Conservation (phyloP, 35 echinoderm and acorn worm genomes). For the Apostichopus parvimensis region DNA sequence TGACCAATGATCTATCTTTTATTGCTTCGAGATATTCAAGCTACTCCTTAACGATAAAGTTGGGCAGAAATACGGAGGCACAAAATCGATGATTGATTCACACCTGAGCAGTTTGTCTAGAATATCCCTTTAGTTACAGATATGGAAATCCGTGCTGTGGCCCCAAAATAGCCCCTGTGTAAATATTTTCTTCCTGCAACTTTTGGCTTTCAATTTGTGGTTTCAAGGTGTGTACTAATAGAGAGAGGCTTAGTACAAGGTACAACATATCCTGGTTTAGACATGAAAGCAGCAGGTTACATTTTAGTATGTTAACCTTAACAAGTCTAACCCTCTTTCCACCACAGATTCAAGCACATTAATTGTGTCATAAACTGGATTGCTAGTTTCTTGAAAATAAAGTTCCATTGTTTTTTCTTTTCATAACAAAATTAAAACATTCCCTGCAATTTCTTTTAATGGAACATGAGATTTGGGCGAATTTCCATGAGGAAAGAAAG, state of each 20-base stretch:
- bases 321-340: too few relatives aligned
- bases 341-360: too few relatives aligned
- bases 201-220: background rate
- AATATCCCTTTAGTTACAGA: background rate
- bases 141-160: background rate
- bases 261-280: too few relatives aligned
- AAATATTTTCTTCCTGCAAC: slow-evolving; percentile 4
- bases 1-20: background rate
- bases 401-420: too few relatives aligned
- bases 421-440: too few relatives aligned
- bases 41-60: background rate
- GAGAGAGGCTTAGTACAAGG: background rate
- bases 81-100: slow-evolving; percentile 9
- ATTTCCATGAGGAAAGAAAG: too few relatives aligned
- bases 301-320: too few relatives aligned
- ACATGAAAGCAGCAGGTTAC: too few relatives aligned
- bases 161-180: background rate
- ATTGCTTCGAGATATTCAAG: background rate
- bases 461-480: too few relatives aligned
- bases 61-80: background rate
- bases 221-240: slow-evolving; percentile 1
- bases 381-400: too few relatives aligned
- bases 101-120: background rate
- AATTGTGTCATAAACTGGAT: too few relatives aligned
- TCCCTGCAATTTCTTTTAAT: too few relatives aligned